Percentiles rank a stretch among this genome's conserved stretches.
Conservation (phyloP, 2,888 invertebrate genomes). For the Lysandra bellargus region DNA sequence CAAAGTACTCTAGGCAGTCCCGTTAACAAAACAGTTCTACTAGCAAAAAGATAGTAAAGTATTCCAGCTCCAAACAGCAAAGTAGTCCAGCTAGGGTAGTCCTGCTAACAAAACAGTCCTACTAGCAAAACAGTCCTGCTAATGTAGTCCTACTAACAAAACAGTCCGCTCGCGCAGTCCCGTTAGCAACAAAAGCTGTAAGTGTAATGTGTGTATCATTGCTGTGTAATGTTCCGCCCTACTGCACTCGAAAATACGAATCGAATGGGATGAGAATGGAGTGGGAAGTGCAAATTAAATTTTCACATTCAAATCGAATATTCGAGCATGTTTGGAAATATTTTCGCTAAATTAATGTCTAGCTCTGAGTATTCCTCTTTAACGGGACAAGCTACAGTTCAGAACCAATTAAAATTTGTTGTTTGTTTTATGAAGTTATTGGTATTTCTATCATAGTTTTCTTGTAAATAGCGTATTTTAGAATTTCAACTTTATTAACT, state of each 20-base stretch:
- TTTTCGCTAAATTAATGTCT: slow-evolving; percentile 7
- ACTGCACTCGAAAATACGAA: neutral
- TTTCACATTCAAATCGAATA: neutral
- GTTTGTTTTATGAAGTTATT: neutral
- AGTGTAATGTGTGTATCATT: neutral
- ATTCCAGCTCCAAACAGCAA: too few species aligned
- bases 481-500: too few species aligned
- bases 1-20: too few species aligned
- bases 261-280: neutral
- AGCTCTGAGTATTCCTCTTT: neutral
- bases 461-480: too few species aligned
- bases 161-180: neutral
- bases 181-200: neutral
- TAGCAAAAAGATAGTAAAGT: too few species aligned
- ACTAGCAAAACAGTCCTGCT: too few species aligned
- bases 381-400: neutral
- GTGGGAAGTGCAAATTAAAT: neutral
- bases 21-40: too few species aligned
- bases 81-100: too few species aligned
- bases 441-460: too few species aligned
- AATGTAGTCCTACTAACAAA: neutral
- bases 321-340: neutral
- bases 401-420: neutral
- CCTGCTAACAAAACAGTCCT: too few species aligned
- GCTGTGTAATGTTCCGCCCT: neutral